These are phyloP conservation scores for Odontamblyopus lacepedii DNA, from an alignment of 2,797 vertebrate species.

Conservation along the genomic window DNA sequence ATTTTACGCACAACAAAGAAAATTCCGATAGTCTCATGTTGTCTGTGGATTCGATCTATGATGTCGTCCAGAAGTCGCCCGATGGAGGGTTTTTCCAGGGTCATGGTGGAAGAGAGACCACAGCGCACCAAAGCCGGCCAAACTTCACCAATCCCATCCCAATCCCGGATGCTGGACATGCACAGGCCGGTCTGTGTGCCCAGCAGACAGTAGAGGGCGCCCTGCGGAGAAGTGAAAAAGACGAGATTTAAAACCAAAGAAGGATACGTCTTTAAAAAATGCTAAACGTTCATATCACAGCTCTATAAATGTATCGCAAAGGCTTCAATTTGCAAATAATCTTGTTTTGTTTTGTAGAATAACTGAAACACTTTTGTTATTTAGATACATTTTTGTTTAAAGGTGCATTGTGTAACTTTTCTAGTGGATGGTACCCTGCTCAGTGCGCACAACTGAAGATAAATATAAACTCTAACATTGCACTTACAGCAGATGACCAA, in stretches of 20 bases:
- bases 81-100: conserved; percentile 91
- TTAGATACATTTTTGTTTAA: too few species aligned
- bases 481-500: too few species aligned
- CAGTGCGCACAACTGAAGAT: too few species aligned
- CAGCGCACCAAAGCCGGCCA: conserved; percentile 95
- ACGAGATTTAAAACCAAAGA: not conserved
- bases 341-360: too few species aligned
- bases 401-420: too few species aligned
- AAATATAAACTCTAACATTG: too few species aligned
- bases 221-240: conserved; percentile 66
- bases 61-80: conserved; percentile 92
- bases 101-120: conserved; percentile 90
- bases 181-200: conserved; percentile 85
- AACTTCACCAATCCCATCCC: conserved; percentile 90
- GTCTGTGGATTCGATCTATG: conserved; percentile 91
- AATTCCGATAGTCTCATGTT: conserved; percentile 93
- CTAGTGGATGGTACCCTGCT: too few species aligned
- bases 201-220: conserved; percentile 95
- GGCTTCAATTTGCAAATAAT: too few species aligned
- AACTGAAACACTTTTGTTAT: too few species aligned
- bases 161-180: conserved; percentile 88
- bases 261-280: not conserved
- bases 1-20: conserved; percentile 85
- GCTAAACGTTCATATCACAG: too few species aligned
- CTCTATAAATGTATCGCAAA: too few species aligned